Base-by-base conservation (phyloP, 2,888 invertebrate genomes). In the Dorcus hopei region DNA sequence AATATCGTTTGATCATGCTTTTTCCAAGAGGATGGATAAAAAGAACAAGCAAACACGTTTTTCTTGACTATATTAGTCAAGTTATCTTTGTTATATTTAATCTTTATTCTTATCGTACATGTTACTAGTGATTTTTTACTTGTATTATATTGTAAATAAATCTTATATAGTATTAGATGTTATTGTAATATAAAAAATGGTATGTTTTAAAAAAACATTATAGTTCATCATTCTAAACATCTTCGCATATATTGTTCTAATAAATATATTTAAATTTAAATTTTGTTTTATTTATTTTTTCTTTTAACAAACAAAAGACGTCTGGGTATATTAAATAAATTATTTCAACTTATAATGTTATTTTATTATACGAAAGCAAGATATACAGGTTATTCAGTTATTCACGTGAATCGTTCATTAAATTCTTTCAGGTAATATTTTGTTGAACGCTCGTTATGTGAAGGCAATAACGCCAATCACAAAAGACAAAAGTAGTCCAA, bases 91-190 rank as follows among this genome's bases (percentile, higher is more conserved):
- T 71, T 71, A 70, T 67, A 57, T 61, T 61, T 54, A 61, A 64
- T 56, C 65, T 65, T 65, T 67, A 61, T 66, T 64, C 64, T 61
- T 68, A 63, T 64, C 64, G 65, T 57, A 66, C 50, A 54, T 58
- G 70, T 74, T 72, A 73, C 72, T 71, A 70, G 70, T 70, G 69
- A 70, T 69, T 74, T 75, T 69, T 74, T 60, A 57, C 70, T 70
- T 75, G 75, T 76, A 75, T 71, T 74, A 74, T 76, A 73, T 49
- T 75, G 75, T 76, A 76, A 65, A 76, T 76, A 76, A 59, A 49
- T 56, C 55, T 59, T 64, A 66, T 65, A 61, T 65, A 62, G 65
- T 65, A 67, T 57, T 60, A 57, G 54, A 63, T 58, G 63, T 57
- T 67, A 66, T 65, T 72, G 69, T 70, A 68, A 69, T 69, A 70